These are phyloP conservation scores for Tetraneura akinire DNA, from an alignment of 1,140 invertebrate species.

Conservation along the genomic window DNA sequence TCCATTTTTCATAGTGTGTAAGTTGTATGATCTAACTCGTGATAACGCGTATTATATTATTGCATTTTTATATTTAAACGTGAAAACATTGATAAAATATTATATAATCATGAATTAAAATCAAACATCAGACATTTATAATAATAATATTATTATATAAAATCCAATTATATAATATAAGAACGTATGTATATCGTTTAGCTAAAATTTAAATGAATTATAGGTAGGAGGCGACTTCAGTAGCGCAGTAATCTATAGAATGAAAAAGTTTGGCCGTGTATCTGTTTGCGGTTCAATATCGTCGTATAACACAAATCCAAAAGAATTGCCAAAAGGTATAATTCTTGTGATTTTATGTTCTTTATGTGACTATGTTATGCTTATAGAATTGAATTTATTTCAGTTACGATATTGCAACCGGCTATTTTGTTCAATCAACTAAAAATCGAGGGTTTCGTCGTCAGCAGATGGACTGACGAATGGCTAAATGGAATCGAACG, in stretches of 20 bases:
- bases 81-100: no score
- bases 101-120: no score
- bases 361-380: no score
- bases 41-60: no score
- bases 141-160: no score
- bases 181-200: no score
- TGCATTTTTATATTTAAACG: no score
- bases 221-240: conserved; percentile 61
- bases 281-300: conserved; percentile 61
- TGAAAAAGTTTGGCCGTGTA: conserved; percentile 59
- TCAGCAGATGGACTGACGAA: conserved; percentile 63
- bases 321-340: conserved; percentile 56
- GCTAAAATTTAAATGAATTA: conserved; percentile 14
- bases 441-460: conserved; percentile 69
- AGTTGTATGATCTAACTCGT: no score
- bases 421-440: conserved; percentile 61
- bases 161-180: no score
- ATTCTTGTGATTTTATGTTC: no score
- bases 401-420: conserved; percentile 58
- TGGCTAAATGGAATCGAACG: conserved; percentile 66
- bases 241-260: conserved; percentile 58
- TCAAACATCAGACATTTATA: no score
- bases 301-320: conserved; percentile 58
- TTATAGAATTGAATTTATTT: conserved; percentile 23
- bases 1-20: no score